Conservation (phyloP, 2,888 invertebrate genomes). For the Pseudoips prasinana region DNA sequence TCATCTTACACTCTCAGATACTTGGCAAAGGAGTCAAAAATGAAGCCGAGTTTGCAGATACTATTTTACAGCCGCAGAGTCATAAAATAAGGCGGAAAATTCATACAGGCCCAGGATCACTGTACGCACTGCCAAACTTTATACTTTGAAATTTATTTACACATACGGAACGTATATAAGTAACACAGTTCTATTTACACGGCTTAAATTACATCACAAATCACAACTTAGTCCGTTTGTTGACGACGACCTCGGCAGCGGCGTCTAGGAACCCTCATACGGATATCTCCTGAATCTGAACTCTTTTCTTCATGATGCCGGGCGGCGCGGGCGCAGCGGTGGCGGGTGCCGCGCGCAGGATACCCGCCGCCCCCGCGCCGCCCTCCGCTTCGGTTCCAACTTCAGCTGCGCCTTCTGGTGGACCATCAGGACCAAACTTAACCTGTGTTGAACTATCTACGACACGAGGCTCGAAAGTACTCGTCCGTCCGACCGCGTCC, state of each 20-base stretch:
- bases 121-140: slow-evolving; percentile 29
- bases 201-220: slow-evolving; percentile 27
- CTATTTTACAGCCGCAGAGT: slow-evolving; percentile 37
- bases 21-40: slow-evolving; percentile 40
- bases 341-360: slow-evolving; percentile 70
- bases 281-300: slow-evolving; percentile 96
- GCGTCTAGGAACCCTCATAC: slow-evolving; percentile 85
- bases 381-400: slow-evolving; percentile 68
- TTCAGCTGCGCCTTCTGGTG: slow-evolving; percentile 65
- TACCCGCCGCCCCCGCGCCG: slow-evolving; percentile 65
- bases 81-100: slow-evolving; percentile 32
- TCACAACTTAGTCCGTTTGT: slow-evolving; percentile 74
- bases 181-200: slow-evolving; percentile 38
- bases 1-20: slow-evolving; percentile 39
- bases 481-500: slow-evolving; percentile 67
- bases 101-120: slow-evolving; percentile 37
- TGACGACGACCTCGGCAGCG: slow-evolving; percentile 67
- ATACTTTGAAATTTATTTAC: slow-evolving; percentile 38
- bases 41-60: slow-evolving; percentile 38
- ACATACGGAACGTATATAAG: slow-evolving; percentile 17
- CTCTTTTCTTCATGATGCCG: slow-evolving; percentile 92
- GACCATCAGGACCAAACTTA: slow-evolving; percentile 70
- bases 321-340: slow-evolving; percentile 84
- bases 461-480: slow-evolving; percentile 75
- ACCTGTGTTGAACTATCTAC: slow-evolving; percentile 78